Percentiles rank a stretch among this genome's conserved stretches.
These are phyloP conservation scores for Ophiothrix spiculata DNA, from an alignment of 35 echinoderm and acorn worm species.

Conservation along the genomic window DNA sequence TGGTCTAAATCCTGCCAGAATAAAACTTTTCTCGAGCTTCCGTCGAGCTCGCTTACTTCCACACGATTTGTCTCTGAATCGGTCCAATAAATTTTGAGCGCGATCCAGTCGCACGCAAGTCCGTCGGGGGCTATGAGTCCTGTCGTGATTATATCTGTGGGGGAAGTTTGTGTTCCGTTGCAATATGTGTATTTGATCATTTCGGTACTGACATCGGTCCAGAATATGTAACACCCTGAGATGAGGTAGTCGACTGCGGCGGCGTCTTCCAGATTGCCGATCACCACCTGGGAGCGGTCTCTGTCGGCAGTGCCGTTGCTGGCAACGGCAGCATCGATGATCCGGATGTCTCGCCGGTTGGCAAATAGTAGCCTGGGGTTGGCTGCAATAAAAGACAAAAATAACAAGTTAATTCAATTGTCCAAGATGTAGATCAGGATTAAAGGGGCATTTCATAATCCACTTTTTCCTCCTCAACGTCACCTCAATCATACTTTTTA, in stretches of 20 bases:
- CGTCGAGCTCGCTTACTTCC: constrained; percentile 87
- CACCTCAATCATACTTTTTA: no score
- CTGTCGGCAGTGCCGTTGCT: no score
- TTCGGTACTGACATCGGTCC: constrained; percentile 86
- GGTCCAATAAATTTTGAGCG: constrained; percentile 93
- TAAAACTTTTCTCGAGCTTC: constrained; percentile 90
- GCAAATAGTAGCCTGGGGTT: not conserved
- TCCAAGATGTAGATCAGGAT: no score
- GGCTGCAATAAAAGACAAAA: no score
- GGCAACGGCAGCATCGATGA: not conserved
- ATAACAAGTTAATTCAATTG: no score
- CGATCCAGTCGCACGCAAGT: constrained; percentile 90
- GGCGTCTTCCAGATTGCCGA: constrained; percentile 50
- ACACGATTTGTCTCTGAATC: constrained; percentile 85
- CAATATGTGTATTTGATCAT: constrained; percentile 64
- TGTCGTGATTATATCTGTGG: constrained; percentile 68
- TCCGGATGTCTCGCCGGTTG: not conserved
- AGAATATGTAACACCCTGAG: constrained; percentile 60
- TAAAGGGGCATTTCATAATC: no score
- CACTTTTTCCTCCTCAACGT: no score
- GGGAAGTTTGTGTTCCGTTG: constrained; percentile 31
- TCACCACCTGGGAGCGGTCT: not conserved
- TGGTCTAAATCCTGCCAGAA: constrained; percentile 92
- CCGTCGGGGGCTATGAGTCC: constrained; percentile 80
- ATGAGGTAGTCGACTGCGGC: constrained; percentile 84